A percentile compares a stretch with the other conserved stretches of the same genome.
phyloP scores from a whole-genome alignment of 2,888 invertebrate genomes.

The Stegana nigrithorax region DNA sequence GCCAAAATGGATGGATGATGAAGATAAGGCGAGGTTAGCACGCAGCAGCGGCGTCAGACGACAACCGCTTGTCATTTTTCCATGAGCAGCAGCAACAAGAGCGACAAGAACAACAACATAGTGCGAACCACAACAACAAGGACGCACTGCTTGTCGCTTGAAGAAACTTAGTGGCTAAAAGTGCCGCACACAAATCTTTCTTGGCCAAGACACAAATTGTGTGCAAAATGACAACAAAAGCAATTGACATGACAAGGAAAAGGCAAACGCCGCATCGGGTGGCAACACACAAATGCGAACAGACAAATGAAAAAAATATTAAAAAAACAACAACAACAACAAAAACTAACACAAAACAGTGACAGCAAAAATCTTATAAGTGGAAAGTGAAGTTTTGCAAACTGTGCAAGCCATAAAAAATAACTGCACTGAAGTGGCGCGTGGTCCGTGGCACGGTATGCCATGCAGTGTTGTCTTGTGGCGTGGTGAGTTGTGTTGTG shows the following conservation, averaged over 20 bases:
- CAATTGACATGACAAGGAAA: constrained; percentile 4
- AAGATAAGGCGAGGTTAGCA: neutral
- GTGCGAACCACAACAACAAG: neutral
- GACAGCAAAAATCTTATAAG: no score
- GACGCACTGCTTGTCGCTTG: neutral
- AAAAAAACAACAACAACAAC: neutral
- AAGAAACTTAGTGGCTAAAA: constrained; percentile 4
- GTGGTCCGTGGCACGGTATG: no score
- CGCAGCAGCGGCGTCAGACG: neutral
- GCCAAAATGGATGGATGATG: constrained; percentile 41
- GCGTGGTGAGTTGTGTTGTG: no score
- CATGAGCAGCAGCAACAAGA: neutral
- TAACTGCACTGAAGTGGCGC: neutral
- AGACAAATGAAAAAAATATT: neutral
- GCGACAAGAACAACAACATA: neutral
- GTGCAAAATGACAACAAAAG: constrained; percentile 17
- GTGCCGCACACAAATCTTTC: constrained; percentile 2
- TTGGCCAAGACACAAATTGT: constrained; percentile 10
- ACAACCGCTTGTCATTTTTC: constrained; percentile 9
- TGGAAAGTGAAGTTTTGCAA: neutral
- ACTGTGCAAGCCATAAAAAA: neutral
- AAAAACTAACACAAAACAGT: no score
- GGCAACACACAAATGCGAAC: no score
- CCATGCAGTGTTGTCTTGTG: no score
- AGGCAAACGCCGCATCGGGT: neutral